A percentile compares a stretch with the other conserved stretches of the same genome.
These are phyloP conservation scores for Myiozetetes cayanensis DNA, from an alignment of 2,113 vertebrate species.

Conservation along the genomic window DNA sequence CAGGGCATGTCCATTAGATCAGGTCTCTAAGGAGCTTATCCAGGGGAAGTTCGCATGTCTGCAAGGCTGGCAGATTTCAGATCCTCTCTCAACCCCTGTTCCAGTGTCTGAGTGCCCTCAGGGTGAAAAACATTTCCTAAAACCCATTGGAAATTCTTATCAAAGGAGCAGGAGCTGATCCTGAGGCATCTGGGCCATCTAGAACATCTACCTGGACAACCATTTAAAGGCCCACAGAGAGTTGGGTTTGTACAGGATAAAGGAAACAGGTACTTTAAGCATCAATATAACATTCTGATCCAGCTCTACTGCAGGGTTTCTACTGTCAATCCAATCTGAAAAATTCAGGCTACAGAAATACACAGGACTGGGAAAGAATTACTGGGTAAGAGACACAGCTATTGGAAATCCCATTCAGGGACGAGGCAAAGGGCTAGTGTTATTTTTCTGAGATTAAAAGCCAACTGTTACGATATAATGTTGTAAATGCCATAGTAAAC, in stretches of 20 bases:
- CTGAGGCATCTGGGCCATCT: neutral
- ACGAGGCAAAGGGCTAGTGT: neutral
- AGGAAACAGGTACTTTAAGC: neutral
- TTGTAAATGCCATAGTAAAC: neutral
- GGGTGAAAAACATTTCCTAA: neutral
- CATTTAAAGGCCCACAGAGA: neutral
- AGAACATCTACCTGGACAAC: neutral
- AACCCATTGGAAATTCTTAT: neutral
- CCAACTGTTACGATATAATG: neutral
- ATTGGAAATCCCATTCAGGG: neutral
- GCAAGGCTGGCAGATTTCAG: neutral
- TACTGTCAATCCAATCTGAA: neutral
- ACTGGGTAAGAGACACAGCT: neutral
- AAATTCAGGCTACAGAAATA: neutral
- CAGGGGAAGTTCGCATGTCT: neutral
- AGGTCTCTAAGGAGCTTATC: neutral
- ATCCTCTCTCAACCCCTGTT: neutral
- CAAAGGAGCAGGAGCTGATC: neutral
- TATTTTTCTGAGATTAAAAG: constrained; percentile 30
- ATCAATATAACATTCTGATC: neutral
- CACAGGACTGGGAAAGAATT: neutral
- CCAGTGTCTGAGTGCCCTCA: neutral
- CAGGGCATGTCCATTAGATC: neutral
- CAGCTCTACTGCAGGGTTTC: neutral
- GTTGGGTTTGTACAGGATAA: neutral